Conservation (phyloP, 1,140 invertebrate species). For the Epicauta chinensis region DNA sequence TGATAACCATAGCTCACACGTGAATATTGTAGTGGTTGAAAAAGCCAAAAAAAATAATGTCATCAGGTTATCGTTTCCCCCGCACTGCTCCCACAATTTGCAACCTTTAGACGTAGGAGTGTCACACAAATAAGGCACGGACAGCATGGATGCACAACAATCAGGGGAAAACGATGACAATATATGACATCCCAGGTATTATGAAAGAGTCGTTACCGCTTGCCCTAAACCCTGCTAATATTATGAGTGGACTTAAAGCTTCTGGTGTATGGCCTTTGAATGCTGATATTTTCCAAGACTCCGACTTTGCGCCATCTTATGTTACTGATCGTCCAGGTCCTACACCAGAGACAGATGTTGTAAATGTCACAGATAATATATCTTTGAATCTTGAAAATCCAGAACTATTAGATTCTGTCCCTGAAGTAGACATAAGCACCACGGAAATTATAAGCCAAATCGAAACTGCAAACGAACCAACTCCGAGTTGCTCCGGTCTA, state of each 20-base stretch:
- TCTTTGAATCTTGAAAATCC: slow-evolving; percentile 6
- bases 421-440: slow-evolving; percentile 11
- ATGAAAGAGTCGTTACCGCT: slow-evolving; percentile 37
- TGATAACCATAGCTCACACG: slow-evolving; percentile 21
- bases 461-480: slow-evolving; percentile 8
- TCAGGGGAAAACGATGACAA: slow-evolving; percentile 44
- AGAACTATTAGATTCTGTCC: slow-evolving; percentile 12
- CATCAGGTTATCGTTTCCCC: slow-evolving; percentile 31
- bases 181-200: slow-evolving; percentile 45
- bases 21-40: slow-evolving; percentile 15
- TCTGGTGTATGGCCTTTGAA: slow-evolving; percentile 37
- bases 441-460: slow-evolving; percentile 7
- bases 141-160: slow-evolving; percentile 43
- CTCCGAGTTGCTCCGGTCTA: slow-evolving; percentile 10
- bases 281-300: slow-evolving; percentile 33
- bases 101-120: slow-evolving; percentile 37
- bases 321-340: slow-evolving; percentile 36
- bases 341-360: background rate
- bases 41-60: slow-evolving; percentile 24
- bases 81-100: slow-evolving; percentile 37
- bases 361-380: too few species aligned
- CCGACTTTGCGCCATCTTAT: slow-evolving; percentile 33
- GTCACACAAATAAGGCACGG: slow-evolving; percentile 40
- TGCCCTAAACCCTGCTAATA: slow-evolving; percentile 36
- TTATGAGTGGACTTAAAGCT: too few species aligned